Evolutionary conservation across 2,113 vertebrate species (phyloP), one percentile per base, ranked within the genome.

Genomic region (Gymnarchus niloticus): DNA sequence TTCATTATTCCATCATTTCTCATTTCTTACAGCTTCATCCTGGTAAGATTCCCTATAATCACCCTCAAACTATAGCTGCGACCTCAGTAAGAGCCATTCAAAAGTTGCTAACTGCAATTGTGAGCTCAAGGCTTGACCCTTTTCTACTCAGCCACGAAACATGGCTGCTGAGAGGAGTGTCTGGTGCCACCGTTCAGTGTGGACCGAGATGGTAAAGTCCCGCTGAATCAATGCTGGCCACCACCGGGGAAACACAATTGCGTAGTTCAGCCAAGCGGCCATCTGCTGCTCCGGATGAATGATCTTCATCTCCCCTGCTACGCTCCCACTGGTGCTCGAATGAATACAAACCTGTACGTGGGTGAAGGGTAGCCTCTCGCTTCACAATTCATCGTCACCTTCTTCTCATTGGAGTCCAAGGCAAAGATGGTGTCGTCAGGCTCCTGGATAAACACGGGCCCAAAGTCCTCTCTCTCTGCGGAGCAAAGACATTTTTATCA

Each of bases 361-460:
- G 97, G 95, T 77, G 89, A 81, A 25, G 98, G 98, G 84, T 96
- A 96, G 87, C 95, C 95, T 88, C 90, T 95, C 8, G 96, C 97
- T 91, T 98, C 95, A 89, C 98, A 99, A 88, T 93, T 96, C 91
- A 99, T 87, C 69, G 96, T 92, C 78, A 98, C 93, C 92, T 96
- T 98, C 94, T 96, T 98, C 89, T 99, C 96, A n/a, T 96, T 94
- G 3, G 96, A 96, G 88, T 97, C 96, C 86, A 96, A 92, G 3
- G 98, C 95, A 78, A 97, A 97, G 90, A 98, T 95, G 59, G 94
- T 88, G 51, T 97, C 95, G 6, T 96, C 96, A 19, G 98, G 98
- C 88, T 99, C 97, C 90, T 96, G 97, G 65, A 96, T 85, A 87
- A 99, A 98, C 73, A 97, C 93, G 0, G 97, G 97, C n/a, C 98